These are phyloP conservation scores for Oncorhynchus mykiss DNA, from an alignment of 2,113 vertebrate genomes.

Conservation along the genomic window DNA sequence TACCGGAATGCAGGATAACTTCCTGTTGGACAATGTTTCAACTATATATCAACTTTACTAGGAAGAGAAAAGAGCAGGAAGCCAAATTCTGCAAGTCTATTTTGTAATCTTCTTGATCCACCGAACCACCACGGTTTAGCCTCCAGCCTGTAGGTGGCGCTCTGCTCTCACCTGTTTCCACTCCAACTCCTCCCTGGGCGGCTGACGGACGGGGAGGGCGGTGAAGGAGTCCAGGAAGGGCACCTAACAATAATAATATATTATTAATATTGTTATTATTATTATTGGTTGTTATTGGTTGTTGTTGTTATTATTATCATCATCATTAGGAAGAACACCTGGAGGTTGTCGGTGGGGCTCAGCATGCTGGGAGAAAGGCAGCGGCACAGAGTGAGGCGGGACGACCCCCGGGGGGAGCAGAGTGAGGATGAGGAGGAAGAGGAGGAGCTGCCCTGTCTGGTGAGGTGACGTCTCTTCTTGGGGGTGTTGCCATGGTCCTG, in stretches of 20 bases:
- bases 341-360: conserved; percentile 47
- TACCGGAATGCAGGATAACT: too few species aligned
- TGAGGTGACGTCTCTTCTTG: conserved; percentile 45
- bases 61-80: too few species aligned
- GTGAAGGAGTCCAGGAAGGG: conserved; percentile 72
- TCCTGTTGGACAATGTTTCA: too few species aligned
- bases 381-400: conserved; percentile 43
- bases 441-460: conserved; percentile 56
- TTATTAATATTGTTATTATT: too few species aligned
- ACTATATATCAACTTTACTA: too few species aligned
- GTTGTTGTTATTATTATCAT: too few species aligned
- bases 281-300: too few species aligned
- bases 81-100: too few species aligned
- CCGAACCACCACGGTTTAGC: too few species aligned
- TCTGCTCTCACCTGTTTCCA: conserved; percentile 82
- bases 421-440: conserved; percentile 56
- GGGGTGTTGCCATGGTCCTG: background rate
- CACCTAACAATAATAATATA: conserved; percentile 33
- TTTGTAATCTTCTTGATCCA: too few species aligned
- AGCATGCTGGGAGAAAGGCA: conserved; percentile 56
- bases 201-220: conserved; percentile 56
- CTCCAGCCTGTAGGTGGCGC: background rate
- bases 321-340: conserved; percentile 40
- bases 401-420: conserved; percentile 60
- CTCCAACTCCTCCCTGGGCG: conserved; percentile 71